Evolutionary conservation across 2,797 vertebrate genomes (phyloP), one percentile per base, ranked within the genome.

Genomic region (Cyclura pinguis): DNA sequence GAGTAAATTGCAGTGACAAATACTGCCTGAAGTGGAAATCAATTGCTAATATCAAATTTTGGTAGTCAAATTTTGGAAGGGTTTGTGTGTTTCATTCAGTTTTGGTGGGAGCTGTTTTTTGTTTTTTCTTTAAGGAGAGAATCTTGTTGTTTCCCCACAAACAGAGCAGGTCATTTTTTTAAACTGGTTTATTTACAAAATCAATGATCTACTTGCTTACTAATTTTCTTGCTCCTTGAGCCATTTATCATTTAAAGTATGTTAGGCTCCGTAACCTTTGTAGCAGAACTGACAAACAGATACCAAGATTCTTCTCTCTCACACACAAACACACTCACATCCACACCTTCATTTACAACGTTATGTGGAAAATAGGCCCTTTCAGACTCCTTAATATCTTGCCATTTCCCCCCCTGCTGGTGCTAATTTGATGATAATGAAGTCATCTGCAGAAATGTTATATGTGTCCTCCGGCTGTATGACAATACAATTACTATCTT

Each of bases 361-460:
- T 94, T 93, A 87, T 64, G 91, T 52, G 94, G 96, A 95, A 95
- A 86, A 1, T 72, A 80, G 52, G 62, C 88, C 92, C 55, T 91
- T 91, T 94, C 52, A 89, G 69, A 87, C 84, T 9, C 69, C 77
- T 86, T 91, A 59, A 95, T 94, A 94, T 95, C 59, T 76, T 95
- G 91, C 94, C 93, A 93, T 96, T 96, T 97, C 94, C 97, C 20
- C 13, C 9, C 16, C 94, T 94, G 73, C 94, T 97, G 94, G 95
- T 96, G 95, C 93, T 97, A 97, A 98, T 98, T 98, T 98, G 96
- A 95, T 97, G 94, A 97, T 98, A 97, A 98, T 98, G 97, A 97
- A 97, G 90, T 97, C 95, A 97, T 97, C 94, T 92, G 91, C 72
- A 27, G 93, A 98, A 98, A 98, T 97, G 96, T 93, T 97, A 95